Conservation (phyloP, 2,113 vertebrate species). For the Ophthalmotilapia sp. region DNA sequence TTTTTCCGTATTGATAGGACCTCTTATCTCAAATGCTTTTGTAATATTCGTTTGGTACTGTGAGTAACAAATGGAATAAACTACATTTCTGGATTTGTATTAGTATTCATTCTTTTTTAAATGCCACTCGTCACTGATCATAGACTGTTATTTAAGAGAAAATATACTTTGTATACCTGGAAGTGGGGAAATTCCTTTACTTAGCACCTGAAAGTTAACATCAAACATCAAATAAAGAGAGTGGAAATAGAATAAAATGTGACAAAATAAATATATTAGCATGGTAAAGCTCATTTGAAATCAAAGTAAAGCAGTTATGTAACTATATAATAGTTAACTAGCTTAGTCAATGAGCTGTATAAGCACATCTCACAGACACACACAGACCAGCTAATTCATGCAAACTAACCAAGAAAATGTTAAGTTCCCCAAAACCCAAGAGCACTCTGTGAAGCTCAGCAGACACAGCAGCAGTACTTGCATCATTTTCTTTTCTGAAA, state of each 20-base stretch:
- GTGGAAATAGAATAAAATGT: neutral
- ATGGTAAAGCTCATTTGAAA: neutral
- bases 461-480: neutral
- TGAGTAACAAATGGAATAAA: neutral
- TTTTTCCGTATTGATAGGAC: neutral
- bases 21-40: constrained; percentile 11
- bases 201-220: neutral
- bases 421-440: accelerated
- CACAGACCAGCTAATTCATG: neutral
- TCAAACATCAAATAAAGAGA: accelerated
- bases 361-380: neutral
- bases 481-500: neutral
- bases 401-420: neutral
- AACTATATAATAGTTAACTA: neutral
- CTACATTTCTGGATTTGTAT: neutral
- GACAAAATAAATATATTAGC: neutral
- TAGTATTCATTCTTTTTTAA: neutral
- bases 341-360: neutral
- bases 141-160: neutral
- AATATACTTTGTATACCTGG: neutral
- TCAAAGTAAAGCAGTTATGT: neutral
- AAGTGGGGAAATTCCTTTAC: neutral
- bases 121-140: neutral
- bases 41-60: neutral
- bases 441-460: accelerated